These are phyloP conservation scores for Helleia helle DNA, from an alignment of 2,888 invertebrate species.

Conservation along the genomic window DNA sequence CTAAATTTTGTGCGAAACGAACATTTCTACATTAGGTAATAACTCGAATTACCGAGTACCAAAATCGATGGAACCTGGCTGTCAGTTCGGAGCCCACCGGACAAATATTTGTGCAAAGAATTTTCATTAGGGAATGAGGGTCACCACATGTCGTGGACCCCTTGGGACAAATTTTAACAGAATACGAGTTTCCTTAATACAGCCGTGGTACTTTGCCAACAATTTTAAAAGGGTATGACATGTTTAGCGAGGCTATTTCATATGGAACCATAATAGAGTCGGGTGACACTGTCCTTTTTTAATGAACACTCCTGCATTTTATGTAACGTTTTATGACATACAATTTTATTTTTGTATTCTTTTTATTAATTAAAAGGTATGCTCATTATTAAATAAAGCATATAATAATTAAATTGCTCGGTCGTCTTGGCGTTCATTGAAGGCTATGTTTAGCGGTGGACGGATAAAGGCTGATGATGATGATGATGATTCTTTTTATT, in stretches of 20 bases:
- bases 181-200: not conserved
- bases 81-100: constrained; percentile 20
- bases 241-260: no score
- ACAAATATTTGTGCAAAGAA: constrained; percentile 29
- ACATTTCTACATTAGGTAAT: not conserved
- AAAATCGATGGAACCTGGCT: constrained; percentile 22
- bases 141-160: constrained; percentile 22
- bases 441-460: no score
- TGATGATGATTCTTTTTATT: no score
- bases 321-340: no score
- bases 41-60: not conserved
- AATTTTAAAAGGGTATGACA: no score
- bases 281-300: not conserved
- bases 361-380: no score
- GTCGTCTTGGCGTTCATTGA: no score
- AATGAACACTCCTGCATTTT: no score
- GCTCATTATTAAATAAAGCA: no score
- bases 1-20: not conserved
- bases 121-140: constrained; percentile 29
- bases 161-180: constrained; percentile 8
- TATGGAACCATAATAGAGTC: not conserved
- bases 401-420: no score
- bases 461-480: no score
- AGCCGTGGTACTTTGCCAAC: not conserved
- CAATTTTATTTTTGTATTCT: no score